Base-by-base conservation (phyloP, 2,113 vertebrate genomes). In the Malurus elegans region DNA sequence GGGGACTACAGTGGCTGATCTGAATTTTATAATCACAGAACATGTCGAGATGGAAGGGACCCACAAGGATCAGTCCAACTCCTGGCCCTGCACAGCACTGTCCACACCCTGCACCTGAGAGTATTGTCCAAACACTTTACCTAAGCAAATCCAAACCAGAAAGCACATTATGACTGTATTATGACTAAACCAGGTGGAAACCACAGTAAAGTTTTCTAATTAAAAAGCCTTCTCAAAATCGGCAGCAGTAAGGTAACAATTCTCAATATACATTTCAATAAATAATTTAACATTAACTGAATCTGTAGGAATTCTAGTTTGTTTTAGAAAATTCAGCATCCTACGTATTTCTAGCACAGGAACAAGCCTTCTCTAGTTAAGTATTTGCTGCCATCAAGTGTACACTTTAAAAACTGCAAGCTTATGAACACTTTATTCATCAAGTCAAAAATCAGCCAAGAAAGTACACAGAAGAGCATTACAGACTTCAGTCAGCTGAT, bases 331-430 rank as follows among this genome's bases (percentile, higher is more conserved):
- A 83, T 47, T 10, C 38, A 82, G 18, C 18, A 89, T 14, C 47
- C 47, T 74, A 16, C 38, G 34, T 72, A n/a, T 14, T 44, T 11
- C 23, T 7, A 40, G 10, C 9, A 31, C 0, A 56, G n/a, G 6
- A 62, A 81, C 5, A 32, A 18, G 24, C 18, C 70, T 92, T 74
- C 56, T 18, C 88, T 65, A 74, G 51, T n/a, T 53, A 92, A 94
- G 85, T 69, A 79, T 97, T 86, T 98, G 96, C 96, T 98, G 98
- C 98, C 98, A 97, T 72, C 98, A 5, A 45, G 97, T 95, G 98
- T 93, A 64, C 86, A 84, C 17, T 81, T 91, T 15, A 93, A 67
- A 91, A 94, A 97, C 78, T 97, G 92, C 97, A 97, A 3, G 29
- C 51, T 53, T n/a, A 31, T 1, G 18, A 89, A 80, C 21, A 23